A percentile compares a stretch with the other conserved stretches of the same genome.
These are phyloP conservation scores for Orientallactaga bullata DNA, from an alignment of 2,113 vertebrate species.

Conservation along the genomic window DNA sequence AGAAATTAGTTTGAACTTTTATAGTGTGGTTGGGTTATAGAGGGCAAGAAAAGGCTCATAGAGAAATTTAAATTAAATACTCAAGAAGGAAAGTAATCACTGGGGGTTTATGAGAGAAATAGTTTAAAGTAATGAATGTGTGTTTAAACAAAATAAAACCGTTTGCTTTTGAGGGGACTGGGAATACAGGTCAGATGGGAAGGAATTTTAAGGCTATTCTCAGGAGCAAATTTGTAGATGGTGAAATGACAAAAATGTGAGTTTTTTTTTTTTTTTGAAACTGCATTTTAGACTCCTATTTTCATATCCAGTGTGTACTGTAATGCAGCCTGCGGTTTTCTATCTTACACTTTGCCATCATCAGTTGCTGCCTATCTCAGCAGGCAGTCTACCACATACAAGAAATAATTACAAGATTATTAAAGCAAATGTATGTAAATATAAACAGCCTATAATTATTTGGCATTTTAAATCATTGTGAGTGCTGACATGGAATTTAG, in stretches of 20 bases:
- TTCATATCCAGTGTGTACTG: neutral
- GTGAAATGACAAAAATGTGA: neutral
- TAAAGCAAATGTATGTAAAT: neutral
- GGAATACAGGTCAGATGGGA: neutral
- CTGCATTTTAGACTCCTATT: neutral
- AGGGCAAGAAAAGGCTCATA: constrained; percentile 2
- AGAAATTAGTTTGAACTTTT: constrained; percentile 68
- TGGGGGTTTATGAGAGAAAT: constrained; percentile 24
- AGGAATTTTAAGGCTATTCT: constrained; percentile 32
- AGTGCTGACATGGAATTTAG: constrained; percentile 55
- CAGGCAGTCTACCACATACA: neutral
- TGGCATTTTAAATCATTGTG: neutral
- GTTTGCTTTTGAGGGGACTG: constrained; percentile 38
- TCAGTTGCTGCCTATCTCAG: neutral
- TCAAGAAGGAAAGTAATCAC: neutral
- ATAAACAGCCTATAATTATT: neutral
- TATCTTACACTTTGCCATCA: neutral
- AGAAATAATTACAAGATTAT: neutral
- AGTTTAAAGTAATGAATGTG: constrained; percentile 50
- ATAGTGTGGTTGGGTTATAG: neutral
- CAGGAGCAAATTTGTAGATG: neutral
- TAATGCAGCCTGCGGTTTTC: neutral
- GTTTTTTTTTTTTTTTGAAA: neutral
- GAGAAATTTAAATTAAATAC: constrained; percentile 62
- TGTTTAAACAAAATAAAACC: constrained; percentile 53